A percentile compares a stretch with the other conserved stretches of the same genome.
Evolutionary conservation across 1,140 invertebrate genomes (phyloP).

Genomic region (Penaeus japonicus): DNA sequence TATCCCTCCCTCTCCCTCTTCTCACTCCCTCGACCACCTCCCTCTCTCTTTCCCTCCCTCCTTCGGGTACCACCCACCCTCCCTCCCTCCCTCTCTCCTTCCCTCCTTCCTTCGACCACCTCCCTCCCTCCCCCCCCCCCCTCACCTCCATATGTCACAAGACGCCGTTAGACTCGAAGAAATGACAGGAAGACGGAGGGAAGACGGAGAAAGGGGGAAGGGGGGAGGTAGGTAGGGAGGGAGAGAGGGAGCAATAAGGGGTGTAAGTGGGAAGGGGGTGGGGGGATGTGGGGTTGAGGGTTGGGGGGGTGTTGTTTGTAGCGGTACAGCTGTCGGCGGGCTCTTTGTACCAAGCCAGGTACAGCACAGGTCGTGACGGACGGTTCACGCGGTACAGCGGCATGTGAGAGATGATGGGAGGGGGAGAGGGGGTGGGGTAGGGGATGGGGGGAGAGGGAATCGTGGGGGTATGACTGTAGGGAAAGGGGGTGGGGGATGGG

Average conservation of each 20-base stretch:
- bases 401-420: too few relatives aligned
- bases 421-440: too few relatives aligned
- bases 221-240: background rate
- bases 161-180: background rate
- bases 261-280: background rate
- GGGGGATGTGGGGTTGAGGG: background rate
- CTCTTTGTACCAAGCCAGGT: too few relatives aligned
- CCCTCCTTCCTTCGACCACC: background rate
- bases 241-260: background rate
- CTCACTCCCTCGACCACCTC: background rate
- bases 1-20: background rate
- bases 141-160: background rate
- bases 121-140: background rate
- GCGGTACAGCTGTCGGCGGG: too few relatives aligned
- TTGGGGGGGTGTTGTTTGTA: too few relatives aligned
- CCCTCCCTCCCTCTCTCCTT: background rate
- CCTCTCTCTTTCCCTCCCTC: background rate
- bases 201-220: too few relatives aligned
- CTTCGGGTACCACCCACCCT: background rate
- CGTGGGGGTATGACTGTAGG: too few relatives aligned
- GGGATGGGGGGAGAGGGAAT: too few relatives aligned
- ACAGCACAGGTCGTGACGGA: too few relatives aligned
- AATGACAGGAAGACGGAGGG: too few relatives aligned
- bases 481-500: too few relatives aligned
- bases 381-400: too few relatives aligned